Base-by-base conservation (phyloP, 2,888 invertebrate species). In the Tetragonisca angustula region DNA sequence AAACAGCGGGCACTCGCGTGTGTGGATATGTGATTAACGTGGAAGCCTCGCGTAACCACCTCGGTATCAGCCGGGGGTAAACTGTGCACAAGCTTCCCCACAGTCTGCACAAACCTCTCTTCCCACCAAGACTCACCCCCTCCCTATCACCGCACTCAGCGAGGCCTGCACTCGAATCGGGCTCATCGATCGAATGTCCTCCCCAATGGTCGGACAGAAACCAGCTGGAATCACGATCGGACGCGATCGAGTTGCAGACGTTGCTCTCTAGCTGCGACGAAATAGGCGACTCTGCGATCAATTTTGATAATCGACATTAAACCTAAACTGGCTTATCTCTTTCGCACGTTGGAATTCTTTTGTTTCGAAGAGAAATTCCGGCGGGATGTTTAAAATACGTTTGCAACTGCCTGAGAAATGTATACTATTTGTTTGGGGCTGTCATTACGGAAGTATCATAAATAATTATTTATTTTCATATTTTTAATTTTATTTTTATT, bases 21-120 rank as follows among this genome's bases (percentile, higher is more conserved):
- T 91, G 91, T 90, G 91, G 90, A 92, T 92, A 92, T 90, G 93
- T 92, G 93, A 93, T 93, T 93, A 93, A 93, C 93, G 92, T 87
- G 88, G 90, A 92, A 91, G 91, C 91, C 89, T 83, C 85, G 82
- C 90, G 89, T 90, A 91, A 93, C 91, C 90, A 88, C 89, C 83
- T 87, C 91, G 88, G 91, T 89, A 92, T 91, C 90, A 77, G 88
- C 84, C 64, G 83, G 82, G 56, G 79, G 74, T 86, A 79, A 89
- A 85, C 81, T 61, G 75, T 77, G 80, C 67, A 87, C 70, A 36
- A 78, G 71, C 75, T 71, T 32, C 70, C 80, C 84, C 86, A 76
- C 79, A 84, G 74, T 62, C 81, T 85, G 73, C 81, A 79, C 83
- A 70, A 27, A 71, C 80, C 80, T 77, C 77, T 89, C 77, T 89